Evolutionary conservation across 2,113 vertebrate species (phyloP).

Genomic region (Syrmaticus mikado): DNA sequence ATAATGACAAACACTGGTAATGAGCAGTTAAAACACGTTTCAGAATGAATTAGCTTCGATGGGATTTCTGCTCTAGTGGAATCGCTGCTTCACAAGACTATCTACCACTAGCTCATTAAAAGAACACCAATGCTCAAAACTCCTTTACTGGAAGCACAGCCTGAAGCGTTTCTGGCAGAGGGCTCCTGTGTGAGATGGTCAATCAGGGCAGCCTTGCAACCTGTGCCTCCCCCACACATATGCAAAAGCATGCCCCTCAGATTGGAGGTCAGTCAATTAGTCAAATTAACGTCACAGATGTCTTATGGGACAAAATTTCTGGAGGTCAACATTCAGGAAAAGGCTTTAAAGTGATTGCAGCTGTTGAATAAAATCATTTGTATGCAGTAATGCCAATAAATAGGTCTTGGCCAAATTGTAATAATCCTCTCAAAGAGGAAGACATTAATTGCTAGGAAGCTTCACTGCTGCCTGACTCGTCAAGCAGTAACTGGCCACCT

Average conservation of each 20-base stretch:
- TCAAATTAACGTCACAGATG: neutral
- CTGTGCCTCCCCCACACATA: no score
- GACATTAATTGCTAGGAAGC: constrained; percentile 3
- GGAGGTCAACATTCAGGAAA: neutral
- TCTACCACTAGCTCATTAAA: neutral
- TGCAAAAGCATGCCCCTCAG: neutral
- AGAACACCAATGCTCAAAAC: neutral
- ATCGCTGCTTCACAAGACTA: neutral
- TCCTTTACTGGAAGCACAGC: neutral
- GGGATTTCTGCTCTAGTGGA: neutral
- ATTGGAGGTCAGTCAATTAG: neutral
- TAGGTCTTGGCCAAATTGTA: constrained; percentile 48
- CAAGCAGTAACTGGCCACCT: constrained; percentile 30
- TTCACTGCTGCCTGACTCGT: neutral
- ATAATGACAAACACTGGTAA: constrained; percentile 45
- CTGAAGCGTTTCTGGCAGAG: neutral
- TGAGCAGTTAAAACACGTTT: constrained; percentile 30
- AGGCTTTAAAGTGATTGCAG: neutral
- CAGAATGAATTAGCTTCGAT: constrained; percentile 51
- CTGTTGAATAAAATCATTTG: neutral
- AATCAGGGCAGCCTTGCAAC: neutral
- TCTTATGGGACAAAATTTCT: neutral
- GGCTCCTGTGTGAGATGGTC: neutral
- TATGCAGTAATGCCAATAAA: neutral
- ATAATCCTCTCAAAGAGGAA: neutral